Evolutionary conservation across 2,113 vertebrate genomes (phyloP), one percentile per base, ranked within the genome.

Genomic region (Trogon surrucura): DNA sequence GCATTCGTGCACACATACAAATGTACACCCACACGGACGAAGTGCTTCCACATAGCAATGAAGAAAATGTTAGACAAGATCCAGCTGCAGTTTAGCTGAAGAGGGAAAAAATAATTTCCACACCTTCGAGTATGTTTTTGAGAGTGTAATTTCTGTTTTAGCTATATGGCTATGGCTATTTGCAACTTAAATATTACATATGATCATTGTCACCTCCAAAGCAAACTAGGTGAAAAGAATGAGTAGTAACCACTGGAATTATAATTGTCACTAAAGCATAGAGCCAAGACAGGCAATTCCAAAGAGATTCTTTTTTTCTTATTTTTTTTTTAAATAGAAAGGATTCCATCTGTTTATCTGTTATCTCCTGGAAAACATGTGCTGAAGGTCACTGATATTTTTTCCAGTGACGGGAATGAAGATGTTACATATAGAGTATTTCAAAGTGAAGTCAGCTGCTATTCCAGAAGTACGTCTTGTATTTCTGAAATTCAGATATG

Each of bases 151-250:
- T 94, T 96, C 88, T 93, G 69, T 19, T 93, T 96, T 86, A 89
- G 85, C 48, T 78, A 50, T 84, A 81, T 9, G 6, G 65, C 14
- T 54, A n/a, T n/a, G 91, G 21, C 26, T 75, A 61, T 71, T 86
- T 90, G 22, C 65, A 92, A 62, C 61, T 95, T 90, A 78, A 90
- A 65, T 86, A 69, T 72, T 88, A 86, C 44, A 89, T 53, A 90
- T 60, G 61, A 60, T 34, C 65, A 50, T 15, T 50, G 66, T 93
- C 19, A 32, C 25, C 48, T 96, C 72, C 95, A 94, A 96, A 93
- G 34, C 61, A 96, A 93, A 93, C 83, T 89, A 72, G 65, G 80
- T 54, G 36, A 93, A 94, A 92, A 26, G 73, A 92, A 89, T 65
- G 57, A 65, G 56, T 57, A 71, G 60, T 48, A 91, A 93, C 77